These are phyloP conservation scores for Mycalesis mineus DNA, from an alignment of 2,888 invertebrate species.

Conservation along the genomic window DNA sequence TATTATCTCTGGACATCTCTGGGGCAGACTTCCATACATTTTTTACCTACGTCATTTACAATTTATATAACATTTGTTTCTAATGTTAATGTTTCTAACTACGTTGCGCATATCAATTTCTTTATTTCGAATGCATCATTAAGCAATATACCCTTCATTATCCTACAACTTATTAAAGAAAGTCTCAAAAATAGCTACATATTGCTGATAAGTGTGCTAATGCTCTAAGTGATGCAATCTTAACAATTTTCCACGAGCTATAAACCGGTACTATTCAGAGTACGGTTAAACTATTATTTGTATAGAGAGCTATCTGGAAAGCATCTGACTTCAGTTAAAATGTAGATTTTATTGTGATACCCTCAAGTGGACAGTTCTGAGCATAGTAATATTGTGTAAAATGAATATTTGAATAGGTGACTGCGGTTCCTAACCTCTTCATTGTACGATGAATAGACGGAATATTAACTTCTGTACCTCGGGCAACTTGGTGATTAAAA, in stretches of 20 bases:
- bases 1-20: too few species aligned
- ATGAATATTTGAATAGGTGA: conserved; percentile 19
- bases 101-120: too few species aligned
- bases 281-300: conserved; percentile 21
- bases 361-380: conserved; percentile 15
- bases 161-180: too few species aligned
- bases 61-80: too few species aligned
- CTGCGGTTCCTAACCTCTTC: conserved; percentile 10
- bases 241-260: conserved; percentile 13
- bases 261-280: conserved; percentile 19
- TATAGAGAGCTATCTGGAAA: conserved; percentile 11
- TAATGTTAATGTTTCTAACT: too few species aligned
- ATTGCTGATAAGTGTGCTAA: background rate
- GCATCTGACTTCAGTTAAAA: conserved; percentile 15
- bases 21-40: too few species aligned
- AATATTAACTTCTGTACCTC: background rate
- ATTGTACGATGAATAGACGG: background rate
- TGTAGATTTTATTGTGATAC: conserved; percentile 20
- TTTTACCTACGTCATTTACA: too few species aligned
- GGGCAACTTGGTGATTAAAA: background rate
- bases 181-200: too few species aligned
- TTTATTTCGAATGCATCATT: too few species aligned
- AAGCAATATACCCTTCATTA: too few species aligned
- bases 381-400: conserved; percentile 5
- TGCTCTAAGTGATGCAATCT: conserved; percentile 14